Percentiles rank a stretch among this genome's conserved stretches.
Evolutionary conservation across 2,888 invertebrate genomes (phyloP).

Genomic region (Melinaea menophilus): DNA sequence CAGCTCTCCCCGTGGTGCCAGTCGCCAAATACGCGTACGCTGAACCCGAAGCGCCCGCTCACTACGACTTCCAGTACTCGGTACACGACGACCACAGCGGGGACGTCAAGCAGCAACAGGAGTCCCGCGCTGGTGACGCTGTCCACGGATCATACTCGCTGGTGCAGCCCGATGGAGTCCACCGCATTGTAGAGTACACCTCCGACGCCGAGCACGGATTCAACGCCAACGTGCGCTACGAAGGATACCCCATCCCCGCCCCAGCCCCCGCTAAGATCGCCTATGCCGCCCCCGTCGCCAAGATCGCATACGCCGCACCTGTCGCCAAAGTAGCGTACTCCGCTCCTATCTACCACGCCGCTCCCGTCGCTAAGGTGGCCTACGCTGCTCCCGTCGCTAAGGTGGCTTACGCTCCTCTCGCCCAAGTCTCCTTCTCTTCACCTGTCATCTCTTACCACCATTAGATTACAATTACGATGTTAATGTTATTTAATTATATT

Average conservation of each 20-base stretch:
- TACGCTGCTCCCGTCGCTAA: slow-evolving; percentile 43
- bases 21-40: slow-evolving; percentile 53
- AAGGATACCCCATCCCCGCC: slow-evolving; percentile 52
- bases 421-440: slow-evolving; percentile 59
- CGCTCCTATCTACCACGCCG: slow-evolving; percentile 34
- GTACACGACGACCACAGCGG: slow-evolving; percentile 66
- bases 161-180: slow-evolving; percentile 67
- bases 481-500: slow-evolving; percentile 38
- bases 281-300: slow-evolving; percentile 41
- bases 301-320: slow-evolving; percentile 42
- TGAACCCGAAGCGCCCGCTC: slow-evolving; percentile 56
- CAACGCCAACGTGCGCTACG: slow-evolving; percentile 69
- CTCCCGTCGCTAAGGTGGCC: slow-evolving; percentile 40
- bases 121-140: slow-evolving; percentile 60
- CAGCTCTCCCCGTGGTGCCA: slow-evolving; percentile 40
- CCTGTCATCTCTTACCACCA: slow-evolving; percentile 65
- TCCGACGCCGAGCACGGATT: slow-evolving; percentile 65
- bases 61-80: slow-evolving; percentile 67
- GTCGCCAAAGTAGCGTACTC: slow-evolving; percentile 39
- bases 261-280: slow-evolving; percentile 37
- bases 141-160: slow-evolving; percentile 71
- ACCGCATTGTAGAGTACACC: slow-evolving; percentile 69
- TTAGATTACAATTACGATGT: slow-evolving; percentile 38
- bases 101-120: slow-evolving; percentile 69
- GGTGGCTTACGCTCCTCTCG: slow-evolving; percentile 37